Conservation (phyloP, 2,113 vertebrate genomes). For the Malurus elegans region DNA sequence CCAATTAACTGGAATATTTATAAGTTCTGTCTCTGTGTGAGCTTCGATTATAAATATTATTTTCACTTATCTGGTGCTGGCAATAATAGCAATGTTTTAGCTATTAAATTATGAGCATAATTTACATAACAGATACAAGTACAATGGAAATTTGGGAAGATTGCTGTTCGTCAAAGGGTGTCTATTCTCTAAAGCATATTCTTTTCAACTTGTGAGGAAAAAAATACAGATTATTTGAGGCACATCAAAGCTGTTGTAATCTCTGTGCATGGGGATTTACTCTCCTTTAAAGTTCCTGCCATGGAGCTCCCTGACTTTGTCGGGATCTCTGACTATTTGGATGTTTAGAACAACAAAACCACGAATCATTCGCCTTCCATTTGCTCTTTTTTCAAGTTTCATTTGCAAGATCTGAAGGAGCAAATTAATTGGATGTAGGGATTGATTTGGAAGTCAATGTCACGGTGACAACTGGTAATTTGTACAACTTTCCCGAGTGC, state of each 20-base stretch:
- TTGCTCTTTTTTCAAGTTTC: not conserved
- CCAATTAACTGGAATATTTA: conserved; percentile 48
- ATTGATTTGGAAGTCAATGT: not conserved
- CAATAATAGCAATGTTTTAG: conserved; percentile 16
- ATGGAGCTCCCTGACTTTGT: not conserved
- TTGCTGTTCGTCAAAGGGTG: not conserved
- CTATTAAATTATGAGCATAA: not conserved
- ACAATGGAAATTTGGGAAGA: not conserved
- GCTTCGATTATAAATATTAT: conserved; percentile 4
- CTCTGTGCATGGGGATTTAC: conserved; percentile 12
- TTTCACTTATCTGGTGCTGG: conserved; percentile 19
- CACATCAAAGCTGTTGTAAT: conserved; percentile 45
- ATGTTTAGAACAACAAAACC: not conserved
- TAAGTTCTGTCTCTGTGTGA: not conserved
- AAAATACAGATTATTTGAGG: not conserved
- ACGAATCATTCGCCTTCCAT: not conserved
- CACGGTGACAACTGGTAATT: not conserved
- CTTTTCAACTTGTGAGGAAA: not conserved
- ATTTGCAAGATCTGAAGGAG: not conserved
- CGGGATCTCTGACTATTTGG: not conserved
- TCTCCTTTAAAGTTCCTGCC: conserved; percentile 20
- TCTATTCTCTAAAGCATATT: not conserved
- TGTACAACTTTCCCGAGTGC: not conserved
- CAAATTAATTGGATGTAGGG: not conserved
- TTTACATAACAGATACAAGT: not conserved